Evolutionary conservation across 2,113 vertebrate species (phyloP), one percentile per base, ranked within the genome.

Genomic region (Centropus bengalensis): DNA sequence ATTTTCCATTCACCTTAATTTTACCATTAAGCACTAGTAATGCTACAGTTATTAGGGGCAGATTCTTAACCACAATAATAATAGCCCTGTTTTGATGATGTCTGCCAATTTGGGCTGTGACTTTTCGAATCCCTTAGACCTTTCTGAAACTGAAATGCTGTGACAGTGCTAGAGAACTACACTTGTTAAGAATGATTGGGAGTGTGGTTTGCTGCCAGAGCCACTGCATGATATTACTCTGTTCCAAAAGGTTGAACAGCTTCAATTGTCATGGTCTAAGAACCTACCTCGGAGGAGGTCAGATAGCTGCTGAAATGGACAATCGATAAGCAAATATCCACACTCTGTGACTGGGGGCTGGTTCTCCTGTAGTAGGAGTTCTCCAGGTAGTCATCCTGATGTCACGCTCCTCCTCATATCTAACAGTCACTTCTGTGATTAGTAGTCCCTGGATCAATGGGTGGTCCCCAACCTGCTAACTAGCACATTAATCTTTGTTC

Each of bases 171-270:
- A 38, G 28, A 83, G 22, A 77, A 14, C 42, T 74, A 78, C 23
- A 28, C 20, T 62, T 62, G 7, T 36, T 51, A 54, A 36, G 64
- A 73, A 54, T n/a, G 17, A 10, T 24, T 68, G 23, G 7, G 21
- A 24, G 49, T 3, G 12, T 27, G 58, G 16, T 63, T 21, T 82
- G 52, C 21, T 21, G 32, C 23, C 9, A 2, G 23, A 62, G 2
- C 12, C 20, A 45, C 18, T 26, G 32, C 0, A 0, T 36, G 24
- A 38, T 14, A 18, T 54, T 27, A 13, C 5, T 21, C 26, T 24
- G 21, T 45, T 36, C 9, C 64, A 73, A 77, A 69, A n/a, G 2
- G 18, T 20, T 56, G 8, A 59, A 8, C 10, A 33, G 9, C 78
- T 7, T 10, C 45, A 27, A 7, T 14, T 73, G 8, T 40, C 19